Percentiles rank a stretch among this genome's conserved stretches.
phyloP scores from a whole-genome alignment of 2,888 invertebrate genomes.

The Ischnura elegans region DNA sequence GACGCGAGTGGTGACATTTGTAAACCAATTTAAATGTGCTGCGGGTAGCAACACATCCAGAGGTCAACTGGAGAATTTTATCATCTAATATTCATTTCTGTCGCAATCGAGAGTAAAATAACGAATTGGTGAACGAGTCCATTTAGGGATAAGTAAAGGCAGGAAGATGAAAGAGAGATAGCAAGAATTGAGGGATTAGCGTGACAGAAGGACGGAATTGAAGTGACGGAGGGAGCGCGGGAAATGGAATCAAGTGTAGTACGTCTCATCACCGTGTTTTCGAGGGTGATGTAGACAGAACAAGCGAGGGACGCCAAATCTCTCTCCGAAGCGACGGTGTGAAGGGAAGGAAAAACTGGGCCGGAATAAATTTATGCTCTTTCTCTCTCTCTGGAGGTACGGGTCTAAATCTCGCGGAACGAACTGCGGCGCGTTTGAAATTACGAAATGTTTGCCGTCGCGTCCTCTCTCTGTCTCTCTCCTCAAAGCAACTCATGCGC shows the following conservation, averaged over 20 bases:
- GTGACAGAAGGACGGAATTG: neutral
- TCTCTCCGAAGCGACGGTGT: too few relatives aligned
- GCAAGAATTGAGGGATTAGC: neutral
- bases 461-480: neutral
- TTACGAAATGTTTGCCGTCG: neutral
- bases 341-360: neutral
- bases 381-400: neutral
- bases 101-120: too few relatives aligned
- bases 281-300: neutral
- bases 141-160: too few relatives aligned
- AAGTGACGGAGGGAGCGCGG: neutral
- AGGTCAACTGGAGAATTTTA: too few relatives aligned
- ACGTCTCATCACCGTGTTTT: too few relatives aligned
- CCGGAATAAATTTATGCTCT: neutral
- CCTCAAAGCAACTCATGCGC: neutral
- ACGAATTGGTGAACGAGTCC: too few relatives aligned
- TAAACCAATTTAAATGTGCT: too few relatives aligned
- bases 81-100: too few relatives aligned
- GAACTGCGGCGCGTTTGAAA: neutral
- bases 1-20: too few relatives aligned
- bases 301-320: neutral
- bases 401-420: slow-evolving; percentile 18
- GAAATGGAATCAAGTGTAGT: too few relatives aligned
- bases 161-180: too few relatives aligned
- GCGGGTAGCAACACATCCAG: too few relatives aligned